Evolutionary conservation across 1,140 invertebrate genomes (phyloP).

Genomic region (Brachionus calyciflorus): DNA sequence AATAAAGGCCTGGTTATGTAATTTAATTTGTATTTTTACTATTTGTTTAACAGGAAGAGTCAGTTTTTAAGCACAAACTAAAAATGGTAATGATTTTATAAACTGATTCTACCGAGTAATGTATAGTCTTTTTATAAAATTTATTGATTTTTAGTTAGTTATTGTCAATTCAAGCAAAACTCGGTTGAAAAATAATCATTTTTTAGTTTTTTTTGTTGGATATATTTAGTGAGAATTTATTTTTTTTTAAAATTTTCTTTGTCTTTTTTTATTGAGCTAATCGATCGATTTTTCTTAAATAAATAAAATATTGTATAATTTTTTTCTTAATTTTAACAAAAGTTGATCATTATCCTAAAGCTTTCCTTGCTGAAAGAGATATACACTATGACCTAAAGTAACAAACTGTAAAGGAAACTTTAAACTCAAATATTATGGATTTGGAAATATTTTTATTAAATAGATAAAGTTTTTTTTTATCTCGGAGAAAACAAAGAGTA

Average conservation of each 20-base stretch:
- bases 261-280: constrained; percentile 2
- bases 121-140: neutral
- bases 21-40: constrained; percentile 5
- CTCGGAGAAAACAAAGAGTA: too few relatives aligned
- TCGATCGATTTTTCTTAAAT: constrained; percentile 30
- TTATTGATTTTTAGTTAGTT: constrained; percentile 30
- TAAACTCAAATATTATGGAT: too few relatives aligned
- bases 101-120: too few relatives aligned
- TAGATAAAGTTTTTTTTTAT: too few relatives aligned
- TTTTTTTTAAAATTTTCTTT: neutral
- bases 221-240: neutral
- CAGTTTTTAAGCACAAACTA: too few relatives aligned
- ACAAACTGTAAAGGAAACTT: too few relatives aligned
- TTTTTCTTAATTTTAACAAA: neutral
- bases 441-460: too few relatives aligned
- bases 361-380: too few relatives aligned
- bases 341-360: too few relatives aligned
- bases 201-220: constrained; percentile 12
- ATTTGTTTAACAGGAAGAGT: too few relatives aligned
- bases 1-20: constrained; percentile 16
- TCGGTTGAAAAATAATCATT: constrained; percentile 30
- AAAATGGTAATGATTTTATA: too few relatives aligned
- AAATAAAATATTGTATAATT: constrained; percentile 29
- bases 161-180: constrained; percentile 18
- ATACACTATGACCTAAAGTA: too few relatives aligned